These are phyloP conservation scores for Oreotrochilus melanogaster DNA, from an alignment of 2,113 vertebrate genomes.

Conservation along the genomic window DNA sequence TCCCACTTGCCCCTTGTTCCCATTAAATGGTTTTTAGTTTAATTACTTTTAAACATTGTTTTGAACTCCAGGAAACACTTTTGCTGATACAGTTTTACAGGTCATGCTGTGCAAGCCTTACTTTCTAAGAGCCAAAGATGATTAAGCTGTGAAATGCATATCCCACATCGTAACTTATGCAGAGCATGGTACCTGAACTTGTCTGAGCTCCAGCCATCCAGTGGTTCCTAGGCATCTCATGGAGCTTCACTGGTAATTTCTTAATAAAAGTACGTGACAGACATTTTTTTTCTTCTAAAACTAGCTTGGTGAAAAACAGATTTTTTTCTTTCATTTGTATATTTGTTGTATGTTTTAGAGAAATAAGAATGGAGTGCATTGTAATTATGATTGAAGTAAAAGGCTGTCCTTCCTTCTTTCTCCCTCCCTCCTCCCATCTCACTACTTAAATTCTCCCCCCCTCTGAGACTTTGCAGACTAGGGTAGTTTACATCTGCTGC, in stretches of 20 bases:
- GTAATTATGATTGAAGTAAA: background rate
- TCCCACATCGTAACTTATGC: background rate
- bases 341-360: background rate
- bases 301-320: background rate
- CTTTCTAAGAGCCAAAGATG: conserved; percentile 19
- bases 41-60: conserved; percentile 40
- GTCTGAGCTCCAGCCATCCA: background rate
- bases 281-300: background rate
- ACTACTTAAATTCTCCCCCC: background rate
- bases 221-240: background rate
- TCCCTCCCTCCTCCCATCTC: background rate
- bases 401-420: background rate
- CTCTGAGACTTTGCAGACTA: background rate
- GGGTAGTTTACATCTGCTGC: background rate
- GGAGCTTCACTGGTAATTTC: background rate
- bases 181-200: background rate
- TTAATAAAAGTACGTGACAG: background rate
- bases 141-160: conserved; percentile 25
- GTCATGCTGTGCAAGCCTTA: conserved; percentile 9
- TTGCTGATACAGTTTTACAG: conserved; percentile 17
- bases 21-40: conserved; percentile 26
- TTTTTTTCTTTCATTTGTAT: background rate
- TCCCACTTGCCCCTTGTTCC: conserved; percentile 18
- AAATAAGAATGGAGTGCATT: background rate
- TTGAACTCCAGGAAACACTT: conserved; percentile 29